Conservation (phyloP, 2,113 vertebrate genomes). For the Colossoma macropomum region DNA sequence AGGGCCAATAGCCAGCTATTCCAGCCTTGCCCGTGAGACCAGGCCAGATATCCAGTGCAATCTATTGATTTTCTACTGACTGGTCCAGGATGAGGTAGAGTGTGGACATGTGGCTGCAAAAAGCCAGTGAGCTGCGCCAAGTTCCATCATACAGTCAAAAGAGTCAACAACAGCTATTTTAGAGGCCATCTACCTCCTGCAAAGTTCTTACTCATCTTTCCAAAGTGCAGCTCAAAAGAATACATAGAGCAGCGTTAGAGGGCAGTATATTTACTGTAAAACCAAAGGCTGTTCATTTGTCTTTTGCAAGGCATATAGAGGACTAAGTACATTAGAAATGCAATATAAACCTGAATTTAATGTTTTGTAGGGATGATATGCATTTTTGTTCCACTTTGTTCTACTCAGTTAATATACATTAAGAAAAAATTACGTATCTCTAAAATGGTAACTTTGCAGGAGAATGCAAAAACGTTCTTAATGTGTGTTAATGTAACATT, state of each 20-base stretch:
- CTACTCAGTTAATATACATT: neutral
- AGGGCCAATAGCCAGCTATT: slow-evolving; percentile 12
- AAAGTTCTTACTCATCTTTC: neutral
- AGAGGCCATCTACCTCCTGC: neutral
- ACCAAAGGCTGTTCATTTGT: neutral
- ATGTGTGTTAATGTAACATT: too few relatives aligned
- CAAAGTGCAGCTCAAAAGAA: slow-evolving; percentile 19
- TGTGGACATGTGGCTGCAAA: slow-evolving; percentile 15
- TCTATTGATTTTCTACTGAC: slow-evolving; percentile 23
- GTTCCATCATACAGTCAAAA: slow-evolving; percentile 6
- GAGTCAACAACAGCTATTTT: neutral
- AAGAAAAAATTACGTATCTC: too few relatives aligned
- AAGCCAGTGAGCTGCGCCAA: slow-evolving; percentile 13
- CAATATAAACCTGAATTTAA: too few relatives aligned
- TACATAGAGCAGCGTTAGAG: neutral
- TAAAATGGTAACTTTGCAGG: too few relatives aligned
- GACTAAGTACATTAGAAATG: too few relatives aligned
- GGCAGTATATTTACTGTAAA: neutral
- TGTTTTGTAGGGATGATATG: too few relatives aligned
- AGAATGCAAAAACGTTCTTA: too few relatives aligned
- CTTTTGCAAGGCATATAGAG: neutral
- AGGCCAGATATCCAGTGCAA: slow-evolving; percentile 27
- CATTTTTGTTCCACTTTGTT: neutral
- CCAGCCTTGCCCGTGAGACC: slow-evolving; percentile 29
- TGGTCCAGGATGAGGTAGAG: slow-evolving; percentile 23